Percentiles rank a stretch among this genome's conserved stretches.
Conservation (phyloP, 2,797 vertebrate species). For the Acrossocheilus wenchowensis region DNA sequence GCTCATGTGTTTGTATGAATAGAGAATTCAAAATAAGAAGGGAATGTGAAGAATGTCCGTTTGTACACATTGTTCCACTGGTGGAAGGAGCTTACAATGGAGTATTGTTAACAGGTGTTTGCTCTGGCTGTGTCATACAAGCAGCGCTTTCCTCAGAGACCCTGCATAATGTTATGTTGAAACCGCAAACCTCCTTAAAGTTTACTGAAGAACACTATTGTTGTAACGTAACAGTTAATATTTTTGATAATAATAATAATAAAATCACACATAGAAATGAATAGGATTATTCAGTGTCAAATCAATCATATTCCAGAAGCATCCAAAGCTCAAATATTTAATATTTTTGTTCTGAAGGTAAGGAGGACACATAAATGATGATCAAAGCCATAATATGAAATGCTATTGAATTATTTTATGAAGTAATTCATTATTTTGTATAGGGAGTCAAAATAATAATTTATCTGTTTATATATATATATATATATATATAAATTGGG, state of each 20-base stretch:
- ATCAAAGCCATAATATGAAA: neutral
- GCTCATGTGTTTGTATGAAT: slow-evolving; percentile 28
- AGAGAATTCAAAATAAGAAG: slow-evolving; percentile 56
- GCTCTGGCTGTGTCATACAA: slow-evolving; percentile 55
- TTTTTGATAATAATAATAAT: neutral
- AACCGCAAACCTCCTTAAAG: neutral
- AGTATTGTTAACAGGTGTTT: slow-evolving; percentile 72
- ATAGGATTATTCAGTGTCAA: neutral
- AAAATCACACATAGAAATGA: neutral
- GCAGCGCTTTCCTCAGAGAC: slow-evolving; percentile 31
- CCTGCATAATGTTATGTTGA: slow-evolving; percentile 2
- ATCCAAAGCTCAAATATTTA: neutral
- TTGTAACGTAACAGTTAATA: neutral
- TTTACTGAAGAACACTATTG: neutral
- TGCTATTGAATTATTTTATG: neutral
- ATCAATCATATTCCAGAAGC: neutral
- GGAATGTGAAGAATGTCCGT: slow-evolving; percentile 70
- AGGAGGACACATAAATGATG: too few relatives aligned
- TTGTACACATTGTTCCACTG: slow-evolving; percentile 33
- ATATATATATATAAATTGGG: too few relatives aligned
- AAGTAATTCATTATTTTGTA: neutral
- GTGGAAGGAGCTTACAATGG: slow-evolving; percentile 54
- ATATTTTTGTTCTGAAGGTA: neutral
- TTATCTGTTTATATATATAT: too few relatives aligned
- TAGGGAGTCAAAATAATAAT: too few relatives aligned